Percentiles rank a stretch among this genome's conserved stretches.
phyloP scores from a whole-genome alignment of 2,797 vertebrate species.

The Echeneis naucrates region DNA sequence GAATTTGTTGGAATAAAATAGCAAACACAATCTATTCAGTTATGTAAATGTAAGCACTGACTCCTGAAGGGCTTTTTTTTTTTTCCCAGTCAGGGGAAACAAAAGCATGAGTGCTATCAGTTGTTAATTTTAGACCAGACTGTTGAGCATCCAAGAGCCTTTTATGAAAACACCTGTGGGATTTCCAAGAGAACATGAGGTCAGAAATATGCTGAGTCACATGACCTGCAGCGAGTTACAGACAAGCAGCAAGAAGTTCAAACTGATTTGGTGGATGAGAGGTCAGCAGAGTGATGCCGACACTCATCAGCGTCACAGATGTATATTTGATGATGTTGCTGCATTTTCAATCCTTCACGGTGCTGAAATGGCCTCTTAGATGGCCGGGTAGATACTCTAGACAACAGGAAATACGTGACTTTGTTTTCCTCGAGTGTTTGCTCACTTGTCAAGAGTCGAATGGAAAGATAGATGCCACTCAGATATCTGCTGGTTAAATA shows the following conservation, averaged over 20 bases:
- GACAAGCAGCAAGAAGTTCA: slow-evolving; percentile 22
- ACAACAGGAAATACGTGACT: background rate
- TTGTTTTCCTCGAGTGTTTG: background rate
- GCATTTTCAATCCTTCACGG: slow-evolving; percentile 1
- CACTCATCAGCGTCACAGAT: too few relatives aligned
- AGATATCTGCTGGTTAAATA: background rate
- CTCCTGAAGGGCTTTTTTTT: slow-evolving; percentile 5
- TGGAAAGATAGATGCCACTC: background rate
- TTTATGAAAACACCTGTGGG: slow-evolving; percentile 24
- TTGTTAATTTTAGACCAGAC: slow-evolving; percentile 38
- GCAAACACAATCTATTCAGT: too few relatives aligned
- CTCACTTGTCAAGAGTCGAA: background rate
- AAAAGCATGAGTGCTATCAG: slow-evolving; percentile 8
- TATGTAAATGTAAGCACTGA: background rate
- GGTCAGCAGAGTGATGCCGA: background rate
- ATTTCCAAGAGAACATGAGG: slow-evolving; percentile 45
- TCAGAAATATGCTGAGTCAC: slow-evolving; percentile 49
- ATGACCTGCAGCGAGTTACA: slow-evolving; percentile 24
- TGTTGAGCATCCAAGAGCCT: slow-evolving; percentile 12
- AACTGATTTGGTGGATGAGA: slow-evolving; percentile 5
- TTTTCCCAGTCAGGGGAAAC: too few relatives aligned
- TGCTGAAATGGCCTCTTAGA: background rate
- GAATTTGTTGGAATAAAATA: too few relatives aligned
- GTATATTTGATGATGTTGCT: background rate
- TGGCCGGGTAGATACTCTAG: background rate